These are phyloP conservation scores for Auanema sp. DNA, from an alignment of 2,888 invertebrate genomes.

Conservation along the genomic window DNA sequence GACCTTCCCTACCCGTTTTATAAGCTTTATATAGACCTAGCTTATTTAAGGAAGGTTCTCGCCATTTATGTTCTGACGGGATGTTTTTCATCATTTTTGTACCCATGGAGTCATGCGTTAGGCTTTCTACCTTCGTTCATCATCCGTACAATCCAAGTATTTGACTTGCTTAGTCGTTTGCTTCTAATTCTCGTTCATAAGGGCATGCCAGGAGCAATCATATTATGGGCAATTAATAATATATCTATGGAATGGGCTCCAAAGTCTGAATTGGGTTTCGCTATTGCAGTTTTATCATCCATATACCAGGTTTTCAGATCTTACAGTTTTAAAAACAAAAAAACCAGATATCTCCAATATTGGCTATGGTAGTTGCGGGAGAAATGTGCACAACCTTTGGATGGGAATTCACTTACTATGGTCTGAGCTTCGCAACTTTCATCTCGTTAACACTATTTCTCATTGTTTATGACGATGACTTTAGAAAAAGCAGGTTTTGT, in stretches of 20 bases:
- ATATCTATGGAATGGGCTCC: slow-evolving; percentile 40
- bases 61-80: slow-evolving; percentile 27
- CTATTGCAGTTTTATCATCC: slow-evolving; percentile 34
- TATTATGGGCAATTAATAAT: slow-evolving; percentile 32
- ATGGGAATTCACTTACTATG: slow-evolving; percentile 37
- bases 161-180: neutral
- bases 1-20: neutral
- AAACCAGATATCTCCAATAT: slow-evolving; percentile 26
- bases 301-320: slow-evolving; percentile 24
- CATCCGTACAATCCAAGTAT: slow-evolving; percentile 18
- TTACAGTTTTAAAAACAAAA: neutral
- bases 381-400: slow-evolving; percentile 30
- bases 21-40: neutral
- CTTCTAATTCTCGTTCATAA: slow-evolving; percentile 10
- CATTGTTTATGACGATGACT: slow-evolving; percentile 24
- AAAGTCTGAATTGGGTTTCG: slow-evolving; percentile 24
- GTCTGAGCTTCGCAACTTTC: slow-evolving; percentile 23
- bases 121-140: slow-evolving; percentile 34
- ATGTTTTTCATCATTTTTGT: slow-evolving; percentile 23
- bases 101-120: slow-evolving; percentile 24
- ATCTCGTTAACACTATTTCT: slow-evolving; percentile 23
- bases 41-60: slow-evolving; percentile 28
- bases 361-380: slow-evolving; percentile 27
- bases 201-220: slow-evolving; percentile 33
- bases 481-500: slow-evolving; percentile 18